These are phyloP conservation scores for Cosmopolites sordidus DNA, from an alignment of 2,888 invertebrate species.

Conservation along the genomic window DNA sequence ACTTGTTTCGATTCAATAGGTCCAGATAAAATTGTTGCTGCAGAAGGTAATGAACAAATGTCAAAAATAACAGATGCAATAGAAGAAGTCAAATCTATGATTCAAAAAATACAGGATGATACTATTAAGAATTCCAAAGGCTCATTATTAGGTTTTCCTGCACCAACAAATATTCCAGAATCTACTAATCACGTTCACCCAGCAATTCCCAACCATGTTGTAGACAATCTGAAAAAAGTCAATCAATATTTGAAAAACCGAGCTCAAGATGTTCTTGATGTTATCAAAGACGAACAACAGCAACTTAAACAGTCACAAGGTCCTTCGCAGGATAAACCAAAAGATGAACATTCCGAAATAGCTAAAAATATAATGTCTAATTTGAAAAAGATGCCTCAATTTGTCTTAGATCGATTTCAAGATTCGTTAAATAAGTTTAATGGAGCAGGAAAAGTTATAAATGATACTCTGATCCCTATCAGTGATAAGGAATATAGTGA, in stretches of 20 bases:
- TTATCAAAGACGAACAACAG: slow-evolving; percentile 3
- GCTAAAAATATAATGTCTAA: slow-evolving; percentile 13
- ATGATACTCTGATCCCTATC: no score
- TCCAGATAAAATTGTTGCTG: no score
- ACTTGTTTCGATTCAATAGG: no score
- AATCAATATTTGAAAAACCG: slow-evolving; percentile 20
- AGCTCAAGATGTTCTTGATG: slow-evolving; percentile 22
- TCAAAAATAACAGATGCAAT: slow-evolving; percentile 19
- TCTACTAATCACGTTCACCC: not conserved
- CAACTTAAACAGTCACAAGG: not conserved
- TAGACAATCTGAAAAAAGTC: slow-evolving; percentile 19
- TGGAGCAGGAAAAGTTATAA: not conserved
- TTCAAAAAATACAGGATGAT: slow-evolving; percentile 20
- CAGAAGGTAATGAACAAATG: slow-evolving; percentile 9
- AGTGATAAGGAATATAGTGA: not conserved
- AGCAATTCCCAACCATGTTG: slow-evolving; percentile 9
- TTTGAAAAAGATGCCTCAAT: slow-evolving; percentile 22
- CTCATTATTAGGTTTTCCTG: slow-evolving; percentile 8
- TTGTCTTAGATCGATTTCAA: slow-evolving; percentile 12
- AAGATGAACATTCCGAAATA: slow-evolving; percentile 18
- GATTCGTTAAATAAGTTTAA: slow-evolving; percentile 11
- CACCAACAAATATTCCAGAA: not conserved
- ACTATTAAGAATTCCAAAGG: slow-evolving; percentile 11
- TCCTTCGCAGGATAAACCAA: not conserved
- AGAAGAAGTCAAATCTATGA: slow-evolving; percentile 21